These are phyloP conservation scores for Atherinosoma microstoma DNA, from an alignment of 2,797 vertebrate species.

Conservation along the genomic window DNA sequence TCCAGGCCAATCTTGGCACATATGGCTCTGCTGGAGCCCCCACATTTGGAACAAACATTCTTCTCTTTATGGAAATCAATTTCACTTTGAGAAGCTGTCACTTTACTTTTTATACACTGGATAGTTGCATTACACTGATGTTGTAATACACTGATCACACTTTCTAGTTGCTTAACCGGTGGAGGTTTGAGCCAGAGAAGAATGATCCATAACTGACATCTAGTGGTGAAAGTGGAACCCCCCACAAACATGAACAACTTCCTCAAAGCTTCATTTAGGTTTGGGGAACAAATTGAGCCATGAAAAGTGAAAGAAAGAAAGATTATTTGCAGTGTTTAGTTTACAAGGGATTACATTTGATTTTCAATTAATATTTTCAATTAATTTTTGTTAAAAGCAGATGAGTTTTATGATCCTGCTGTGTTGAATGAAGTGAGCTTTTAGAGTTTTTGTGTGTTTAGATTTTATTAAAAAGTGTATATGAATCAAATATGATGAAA, in stretches of 20 bases:
- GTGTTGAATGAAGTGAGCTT: constrained; percentile 14
- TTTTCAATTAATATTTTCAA: constrained; percentile 6
- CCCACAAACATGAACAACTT: background rate
- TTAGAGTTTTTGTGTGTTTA: constrained; percentile 10
- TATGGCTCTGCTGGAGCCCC: background rate
- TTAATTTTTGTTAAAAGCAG: constrained; percentile 3
- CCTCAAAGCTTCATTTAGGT: background rate
- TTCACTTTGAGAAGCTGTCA: background rate
- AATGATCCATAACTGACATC: constrained; percentile 52
- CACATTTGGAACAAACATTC: background rate
- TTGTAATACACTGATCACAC: constrained; percentile 6
- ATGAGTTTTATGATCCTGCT: constrained; percentile 14
- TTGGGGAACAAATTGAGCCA: constrained; percentile 10
- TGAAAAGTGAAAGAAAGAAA: constrained; percentile 3
- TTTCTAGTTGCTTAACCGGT: constrained; percentile 11
- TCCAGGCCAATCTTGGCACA: background rate
- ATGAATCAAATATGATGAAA: background rate
- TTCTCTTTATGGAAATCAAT: background rate
- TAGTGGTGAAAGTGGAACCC: constrained; percentile 43
- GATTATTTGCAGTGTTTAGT: constrained; percentile 9
- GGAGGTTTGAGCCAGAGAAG: background rate
- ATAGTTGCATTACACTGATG: background rate
- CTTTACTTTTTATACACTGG: background rate
- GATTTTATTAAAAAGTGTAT: constrained; percentile 3
- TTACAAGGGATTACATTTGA: constrained; percentile 19